Evolutionary conservation across 2,113 vertebrate genomes (phyloP), one percentile per base, ranked within the genome.

Genomic region (Piaya cayana): DNA sequence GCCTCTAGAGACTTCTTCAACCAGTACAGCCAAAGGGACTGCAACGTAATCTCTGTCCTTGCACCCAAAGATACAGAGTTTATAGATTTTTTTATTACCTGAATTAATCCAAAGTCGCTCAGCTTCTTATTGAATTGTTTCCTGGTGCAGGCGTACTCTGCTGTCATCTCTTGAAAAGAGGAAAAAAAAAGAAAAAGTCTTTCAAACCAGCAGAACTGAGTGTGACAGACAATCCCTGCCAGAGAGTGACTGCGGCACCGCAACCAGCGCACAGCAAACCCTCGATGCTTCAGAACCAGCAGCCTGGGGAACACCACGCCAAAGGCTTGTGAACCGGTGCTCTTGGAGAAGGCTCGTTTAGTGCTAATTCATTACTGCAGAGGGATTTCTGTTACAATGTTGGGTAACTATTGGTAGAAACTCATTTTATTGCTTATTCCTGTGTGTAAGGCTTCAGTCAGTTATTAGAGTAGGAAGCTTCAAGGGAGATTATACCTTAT

Each of bases 31-130:
- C 36, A n/a, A 21, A 71, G 78, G 15, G 49, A 6, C 8, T 26
- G 37, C 37, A 70, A 0, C 34, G 9, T 6, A 37, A 88, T 9
- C 74, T 43, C 2, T 2, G 20, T 67, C 20, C 72, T 53, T 34
- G 43, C 58, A 68, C 13, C 52, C 32, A 85, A 68, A 90, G 30
- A 56, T 30, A 69, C 23, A 50, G 20, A 22, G 2, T 26, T 68
- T 74, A 42, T 1, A 15, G n/a, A n/a, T n/a, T 43, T 13, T 58
- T 43, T 62, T 22, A 17, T 92, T 98, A 99, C 99, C 99, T 99
- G 99, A 96, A 99, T 99, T 97, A 99, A 97, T 70, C 99, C 99
- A 77, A 99, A 99, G 11, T 99, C 99, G n/a, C 98, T 98, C 82
- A 99, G 98, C 42, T 60, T 98, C 97, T 97, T 99, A 96, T 97